A percentile compares a stretch with the other conserved stretches of the same genome.
Conservation (phyloP, 2,113 vertebrate species). For the Callorhinus ursinus region DNA sequence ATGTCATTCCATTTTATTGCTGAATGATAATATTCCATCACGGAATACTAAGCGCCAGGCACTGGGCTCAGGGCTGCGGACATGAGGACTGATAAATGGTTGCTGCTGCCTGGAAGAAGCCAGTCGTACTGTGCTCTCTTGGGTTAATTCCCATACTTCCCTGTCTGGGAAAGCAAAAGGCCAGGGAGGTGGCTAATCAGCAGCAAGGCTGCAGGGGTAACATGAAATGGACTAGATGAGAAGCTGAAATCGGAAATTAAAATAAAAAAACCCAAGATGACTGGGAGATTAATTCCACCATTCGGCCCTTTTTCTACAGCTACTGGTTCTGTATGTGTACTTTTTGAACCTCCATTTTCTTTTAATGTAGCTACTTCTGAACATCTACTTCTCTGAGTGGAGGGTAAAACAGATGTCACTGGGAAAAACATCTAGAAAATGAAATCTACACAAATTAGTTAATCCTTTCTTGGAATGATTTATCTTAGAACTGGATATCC, state of each 20-base stretch:
- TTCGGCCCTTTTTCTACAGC: neutral
- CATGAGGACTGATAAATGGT: neutral
- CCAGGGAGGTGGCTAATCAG: neutral
- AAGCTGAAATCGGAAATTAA: conserved; percentile 42
- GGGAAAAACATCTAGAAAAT: neutral
- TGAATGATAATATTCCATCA: neutral
- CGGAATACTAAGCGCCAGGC: neutral
- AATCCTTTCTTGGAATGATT: conserved; percentile 12
- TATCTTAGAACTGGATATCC: neutral
- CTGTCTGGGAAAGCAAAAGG: neutral
- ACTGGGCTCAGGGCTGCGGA: neutral
- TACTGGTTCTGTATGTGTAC: neutral
- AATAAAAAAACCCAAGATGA: neutral
- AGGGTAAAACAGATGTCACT: neutral
- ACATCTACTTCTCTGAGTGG: neutral
- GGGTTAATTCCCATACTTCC: neutral
- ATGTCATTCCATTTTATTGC: neutral
- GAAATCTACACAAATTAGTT: neutral
- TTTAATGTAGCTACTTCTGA: conserved; percentile 7
- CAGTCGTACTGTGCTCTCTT: neutral
- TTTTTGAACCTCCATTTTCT: conserved; percentile 44
- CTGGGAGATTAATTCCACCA: neutral
- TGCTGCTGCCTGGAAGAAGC: neutral
- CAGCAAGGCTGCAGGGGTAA: neutral
- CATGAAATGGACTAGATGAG: neutral